Evolutionary conservation across 2,888 invertebrate genomes (phyloP).

Genomic region (Hoplodrina ambigua): DNA sequence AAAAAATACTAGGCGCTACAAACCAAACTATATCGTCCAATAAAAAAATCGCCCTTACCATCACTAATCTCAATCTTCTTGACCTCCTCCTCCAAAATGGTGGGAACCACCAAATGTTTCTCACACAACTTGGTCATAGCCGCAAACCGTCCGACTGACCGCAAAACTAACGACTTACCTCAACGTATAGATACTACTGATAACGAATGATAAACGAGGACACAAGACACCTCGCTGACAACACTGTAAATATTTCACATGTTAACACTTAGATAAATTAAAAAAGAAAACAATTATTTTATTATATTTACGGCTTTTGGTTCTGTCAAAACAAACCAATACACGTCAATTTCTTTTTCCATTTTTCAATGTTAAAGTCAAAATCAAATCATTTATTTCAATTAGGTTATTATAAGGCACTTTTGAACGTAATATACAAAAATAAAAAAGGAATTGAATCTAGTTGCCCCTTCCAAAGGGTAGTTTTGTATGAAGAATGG

Average conservation of each 20-base stretch:
- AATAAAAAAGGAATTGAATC: no score
- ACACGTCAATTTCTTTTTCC: no score
- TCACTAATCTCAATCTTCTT: conserved; percentile 32
- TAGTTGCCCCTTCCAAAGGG: no score
- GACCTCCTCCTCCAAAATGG: conserved; percentile 40
- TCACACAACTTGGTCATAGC: conserved; percentile 27
- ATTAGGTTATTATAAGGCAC: no score
- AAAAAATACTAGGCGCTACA: no score
- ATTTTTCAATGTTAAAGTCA: no score
- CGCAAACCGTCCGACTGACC: not conserved
- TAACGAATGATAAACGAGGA: conserved; percentile 9
- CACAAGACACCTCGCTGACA: conserved; percentile 16
- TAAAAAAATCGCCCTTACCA: conserved; percentile 19
- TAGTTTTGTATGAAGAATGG: no score
- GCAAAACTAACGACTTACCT: not conserved
- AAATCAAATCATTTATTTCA: no score
- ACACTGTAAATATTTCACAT: conserved; percentile 18
- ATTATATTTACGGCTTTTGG: no score
- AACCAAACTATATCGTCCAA: no score
- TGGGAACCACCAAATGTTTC: conserved; percentile 42
- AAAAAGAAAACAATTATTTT: not conserved
- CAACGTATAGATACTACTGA: not conserved
- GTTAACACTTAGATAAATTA: conserved; percentile 27
- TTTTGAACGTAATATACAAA: no score
- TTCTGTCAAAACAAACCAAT: no score